phyloP scores from a whole-genome alignment of 2,797 vertebrate species.

The Neosilurus mollespiculum region DNA sequence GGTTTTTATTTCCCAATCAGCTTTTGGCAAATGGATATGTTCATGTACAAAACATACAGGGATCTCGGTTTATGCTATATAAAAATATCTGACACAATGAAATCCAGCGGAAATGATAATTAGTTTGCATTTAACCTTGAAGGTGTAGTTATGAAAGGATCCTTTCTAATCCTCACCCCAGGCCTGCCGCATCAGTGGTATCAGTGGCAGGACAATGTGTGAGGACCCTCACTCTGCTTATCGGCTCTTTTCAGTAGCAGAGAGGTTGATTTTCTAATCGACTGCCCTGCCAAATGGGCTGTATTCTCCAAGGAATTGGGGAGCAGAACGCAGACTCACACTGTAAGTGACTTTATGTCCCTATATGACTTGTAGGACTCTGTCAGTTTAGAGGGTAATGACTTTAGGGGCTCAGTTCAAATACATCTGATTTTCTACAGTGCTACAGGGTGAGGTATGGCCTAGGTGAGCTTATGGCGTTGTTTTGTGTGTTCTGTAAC shows the following conservation, averaged over 20 bases:
- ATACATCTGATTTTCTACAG: neutral
- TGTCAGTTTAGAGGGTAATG: slow-evolving; percentile 33
- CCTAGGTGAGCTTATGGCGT: too few relatives aligned
- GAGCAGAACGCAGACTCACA: slow-evolving; percentile 10
- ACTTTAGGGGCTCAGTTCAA: slow-evolving; percentile 21
- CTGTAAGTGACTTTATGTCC: slow-evolving; percentile 12
- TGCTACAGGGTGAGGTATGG: neutral
- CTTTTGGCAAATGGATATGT: neutral
- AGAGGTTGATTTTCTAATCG: slow-evolving; percentile 47
- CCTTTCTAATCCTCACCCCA: slow-evolving; percentile 5
- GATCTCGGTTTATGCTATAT: neutral
- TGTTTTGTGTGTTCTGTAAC: neutral
- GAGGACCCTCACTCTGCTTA: slow-evolving; percentile 36
- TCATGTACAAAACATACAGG: neutral
- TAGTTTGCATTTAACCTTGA: neutral
- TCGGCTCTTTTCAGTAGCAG: slow-evolving; percentile 43
- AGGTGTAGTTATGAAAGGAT: slow-evolving; percentile 1
- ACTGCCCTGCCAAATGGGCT: slow-evolving; percentile 40
- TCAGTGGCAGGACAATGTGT: slow-evolving; percentile 25
- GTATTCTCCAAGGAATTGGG: slow-evolving; percentile 24
- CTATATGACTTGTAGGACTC: slow-evolving; percentile 25
- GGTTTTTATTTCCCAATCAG: neutral
- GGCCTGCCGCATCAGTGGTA: slow-evolving; percentile 19
- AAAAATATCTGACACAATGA: slow-evolving; percentile 1
- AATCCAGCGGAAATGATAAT: neutral